Evolutionary conservation across 1,140 invertebrate species (phyloP).

Genomic region (Plodia interpunctella): DNA sequence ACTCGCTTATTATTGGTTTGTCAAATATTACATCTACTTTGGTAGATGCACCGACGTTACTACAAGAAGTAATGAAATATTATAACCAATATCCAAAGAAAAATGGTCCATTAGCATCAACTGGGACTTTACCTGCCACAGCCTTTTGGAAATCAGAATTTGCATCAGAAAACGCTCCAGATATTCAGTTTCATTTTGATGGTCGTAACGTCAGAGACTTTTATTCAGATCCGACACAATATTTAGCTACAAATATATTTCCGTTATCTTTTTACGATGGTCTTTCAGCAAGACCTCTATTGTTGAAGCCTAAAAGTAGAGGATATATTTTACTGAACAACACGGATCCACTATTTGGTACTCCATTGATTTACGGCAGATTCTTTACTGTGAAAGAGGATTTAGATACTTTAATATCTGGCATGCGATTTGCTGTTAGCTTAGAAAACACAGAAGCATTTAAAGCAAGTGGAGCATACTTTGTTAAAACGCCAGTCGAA

Average conservation of each 20-base stretch:
- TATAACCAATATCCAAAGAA: constrained; percentile 54
- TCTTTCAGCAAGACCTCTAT: constrained; percentile 75
- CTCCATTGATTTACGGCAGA: constrained; percentile 89
- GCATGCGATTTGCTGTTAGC: constrained; percentile 76
- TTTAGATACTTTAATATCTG: constrained; percentile 79
- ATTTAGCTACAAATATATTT: constrained; percentile 65
- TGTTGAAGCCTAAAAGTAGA: constrained; percentile 83
- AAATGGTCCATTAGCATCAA: constrained; percentile 73
- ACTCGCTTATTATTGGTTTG: constrained; percentile 76
- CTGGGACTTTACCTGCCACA: constrained; percentile 68
- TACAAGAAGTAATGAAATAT: constrained; percentile 76
- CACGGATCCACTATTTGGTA: constrained; percentile 82
- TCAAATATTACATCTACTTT: constrained; percentile 74
- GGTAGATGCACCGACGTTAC: constrained; percentile 56
- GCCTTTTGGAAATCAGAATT: constrained; percentile 78
- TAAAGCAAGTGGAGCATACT: constrained; percentile 74
- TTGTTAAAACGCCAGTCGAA: constrained; percentile 78
- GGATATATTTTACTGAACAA: constrained; percentile 82
- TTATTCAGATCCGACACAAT: constrained; percentile 73
- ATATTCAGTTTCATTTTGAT: constrained; percentile 82
- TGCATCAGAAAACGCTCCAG: constrained; percentile 74
- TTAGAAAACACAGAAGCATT: constrained; percentile 80
- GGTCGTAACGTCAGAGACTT: constrained; percentile 70
- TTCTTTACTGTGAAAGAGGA: constrained; percentile 84
- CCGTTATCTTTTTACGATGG: constrained; percentile 76